Evolutionary conservation across 2,797 vertebrate species (phyloP).

Genomic region (Ambastaia sidthimunki): DNA sequence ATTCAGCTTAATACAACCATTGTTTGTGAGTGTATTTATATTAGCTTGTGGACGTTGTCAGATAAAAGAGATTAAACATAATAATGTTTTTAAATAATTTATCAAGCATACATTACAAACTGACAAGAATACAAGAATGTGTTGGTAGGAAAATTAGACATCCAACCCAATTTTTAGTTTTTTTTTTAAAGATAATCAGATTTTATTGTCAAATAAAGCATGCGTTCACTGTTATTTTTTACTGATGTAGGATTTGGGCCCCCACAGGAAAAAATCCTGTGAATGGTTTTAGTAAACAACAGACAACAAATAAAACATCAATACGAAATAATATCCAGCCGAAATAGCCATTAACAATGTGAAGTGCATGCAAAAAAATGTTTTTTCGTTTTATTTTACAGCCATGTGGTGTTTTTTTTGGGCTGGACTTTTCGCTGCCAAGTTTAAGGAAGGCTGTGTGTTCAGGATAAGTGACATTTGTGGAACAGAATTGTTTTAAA

Average conservation of each 20-base stretch:
- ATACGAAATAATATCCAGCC: conserved; percentile 88
- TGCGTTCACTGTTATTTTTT: conserved; percentile 45
- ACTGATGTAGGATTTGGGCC: conserved; percentile 54
- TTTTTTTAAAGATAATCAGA: conserved; percentile 34
- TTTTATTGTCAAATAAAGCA: conserved; percentile 62
- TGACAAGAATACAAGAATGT: conserved; percentile 23
- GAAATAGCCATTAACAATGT: conserved; percentile 82
- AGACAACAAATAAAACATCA: conserved; percentile 89
- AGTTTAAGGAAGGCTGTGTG: conserved; percentile 83
- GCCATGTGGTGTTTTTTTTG: conserved; percentile 79
- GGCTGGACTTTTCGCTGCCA: conserved; percentile 80
- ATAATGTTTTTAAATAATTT: neutral
- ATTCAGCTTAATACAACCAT: conserved; percentile 30
- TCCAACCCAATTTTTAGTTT: conserved; percentile 30
- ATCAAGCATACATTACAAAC: neutral
- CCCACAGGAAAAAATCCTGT: conserved; percentile 68
- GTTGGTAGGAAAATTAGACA: conserved; percentile 15
- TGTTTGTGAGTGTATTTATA: neutral
- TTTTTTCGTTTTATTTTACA: conserved; percentile 72
- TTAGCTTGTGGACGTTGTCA: neutral
- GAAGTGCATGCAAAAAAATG: conserved; percentile 90
- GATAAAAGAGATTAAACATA: neutral
- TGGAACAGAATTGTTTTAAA: conserved; percentile 85
- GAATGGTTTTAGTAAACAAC: conserved; percentile 86
- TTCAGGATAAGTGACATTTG: conserved; percentile 81